phyloP scores from a whole-genome alignment of 2,113 vertebrate species.

The Osmerus mordax region DNA sequence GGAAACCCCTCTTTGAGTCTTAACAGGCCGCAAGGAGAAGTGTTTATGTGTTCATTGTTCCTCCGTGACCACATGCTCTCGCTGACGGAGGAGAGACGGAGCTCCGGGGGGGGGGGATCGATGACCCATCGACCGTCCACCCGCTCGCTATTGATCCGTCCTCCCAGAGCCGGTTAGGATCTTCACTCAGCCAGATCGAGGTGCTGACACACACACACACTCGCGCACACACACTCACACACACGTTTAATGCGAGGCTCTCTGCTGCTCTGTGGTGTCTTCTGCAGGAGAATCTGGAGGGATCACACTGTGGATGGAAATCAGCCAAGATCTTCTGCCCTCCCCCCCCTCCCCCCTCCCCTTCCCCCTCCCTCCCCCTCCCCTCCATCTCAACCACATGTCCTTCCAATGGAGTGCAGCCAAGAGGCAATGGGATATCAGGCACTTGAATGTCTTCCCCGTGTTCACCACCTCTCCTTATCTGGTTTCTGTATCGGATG shows the following conservation, averaged over 20 bases:
- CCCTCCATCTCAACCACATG: too few species aligned
- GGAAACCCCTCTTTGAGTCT: slow-evolving; percentile 43
- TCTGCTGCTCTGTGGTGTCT: slow-evolving; percentile 17
- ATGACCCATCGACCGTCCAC: slow-evolving; percentile 54
- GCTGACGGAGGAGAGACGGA: slow-evolving; percentile 21
- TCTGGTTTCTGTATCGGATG: too few species aligned
- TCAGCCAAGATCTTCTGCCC: slow-evolving; percentile 26
- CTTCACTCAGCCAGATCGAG: slow-evolving; percentile 42
- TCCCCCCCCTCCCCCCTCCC: neutral
- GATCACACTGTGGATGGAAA: slow-evolving; percentile 7
- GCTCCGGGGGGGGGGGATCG: slow-evolving; percentile 42
- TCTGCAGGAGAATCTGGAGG: slow-evolving; percentile 3
- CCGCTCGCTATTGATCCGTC: slow-evolving; percentile 52
- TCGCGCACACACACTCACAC: too few species aligned
- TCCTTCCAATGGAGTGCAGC: too few species aligned
- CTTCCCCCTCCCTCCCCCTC: slow-evolving; percentile 13
- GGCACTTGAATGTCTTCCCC: too few species aligned
- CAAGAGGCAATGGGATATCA: too few species aligned
- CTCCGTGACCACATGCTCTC: slow-evolving; percentile 40
- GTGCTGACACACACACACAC: slow-evolving; percentile 28
- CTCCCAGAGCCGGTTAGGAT: slow-evolving; percentile 43
- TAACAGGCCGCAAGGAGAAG: slow-evolving; percentile 36
- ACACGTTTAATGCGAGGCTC: slow-evolving; percentile 40
- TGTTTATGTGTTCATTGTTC: slow-evolving; percentile 64
- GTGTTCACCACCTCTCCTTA: too few species aligned